A percentile compares a stretch with the other conserved stretches of the same genome.
Evolutionary conservation across 2,113 vertebrate species (phyloP).

Genomic region (Cavia porcellus): DNA sequence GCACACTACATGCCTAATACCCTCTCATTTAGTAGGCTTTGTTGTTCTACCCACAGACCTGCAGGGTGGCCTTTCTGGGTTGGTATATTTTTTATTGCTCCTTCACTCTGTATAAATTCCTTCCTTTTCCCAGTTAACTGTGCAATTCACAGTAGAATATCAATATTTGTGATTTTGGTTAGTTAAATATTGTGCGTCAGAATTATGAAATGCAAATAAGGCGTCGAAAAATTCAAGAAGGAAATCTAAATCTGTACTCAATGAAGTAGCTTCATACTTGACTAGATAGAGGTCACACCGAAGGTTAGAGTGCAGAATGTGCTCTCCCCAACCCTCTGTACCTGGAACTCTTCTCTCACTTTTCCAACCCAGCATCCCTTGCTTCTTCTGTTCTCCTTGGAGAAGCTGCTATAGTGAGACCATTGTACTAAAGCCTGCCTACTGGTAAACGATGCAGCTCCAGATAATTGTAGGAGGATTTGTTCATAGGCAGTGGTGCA

Average conservation of each 20-base stretch:
- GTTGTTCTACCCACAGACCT: conserved; percentile 27
- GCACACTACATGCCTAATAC: conserved; percentile 2
- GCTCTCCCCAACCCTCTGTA: background rate
- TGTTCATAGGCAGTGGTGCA: background rate
- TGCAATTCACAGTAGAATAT: background rate
- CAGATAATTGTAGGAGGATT: background rate
- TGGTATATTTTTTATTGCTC: conserved; percentile 55
- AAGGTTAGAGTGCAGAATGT: background rate
- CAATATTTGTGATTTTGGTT: conserved; percentile 34
- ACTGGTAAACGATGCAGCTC: background rate
- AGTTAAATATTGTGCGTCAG: conserved; percentile 43
- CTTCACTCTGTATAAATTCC: conserved; percentile 59
- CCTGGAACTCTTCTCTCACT: background rate
- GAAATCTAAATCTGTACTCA: background rate
- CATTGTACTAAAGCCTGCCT: background rate
- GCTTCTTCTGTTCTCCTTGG: background rate
- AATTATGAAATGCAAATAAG: conserved; percentile 48
- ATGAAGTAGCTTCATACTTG: conserved; percentile 12
- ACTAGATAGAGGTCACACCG: background rate
- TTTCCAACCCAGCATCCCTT: background rate
- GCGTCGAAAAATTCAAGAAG: background rate
- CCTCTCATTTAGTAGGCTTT: conserved; percentile 17
- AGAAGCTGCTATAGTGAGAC: background rate
- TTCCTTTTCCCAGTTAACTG: conserved; percentile 43
- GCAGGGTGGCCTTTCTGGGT: background rate